A percentile compares a stretch with the other conserved stretches of the same genome.
Conservation (phyloP, 2,113 vertebrate species). For the Zootoca vivipara region DNA sequence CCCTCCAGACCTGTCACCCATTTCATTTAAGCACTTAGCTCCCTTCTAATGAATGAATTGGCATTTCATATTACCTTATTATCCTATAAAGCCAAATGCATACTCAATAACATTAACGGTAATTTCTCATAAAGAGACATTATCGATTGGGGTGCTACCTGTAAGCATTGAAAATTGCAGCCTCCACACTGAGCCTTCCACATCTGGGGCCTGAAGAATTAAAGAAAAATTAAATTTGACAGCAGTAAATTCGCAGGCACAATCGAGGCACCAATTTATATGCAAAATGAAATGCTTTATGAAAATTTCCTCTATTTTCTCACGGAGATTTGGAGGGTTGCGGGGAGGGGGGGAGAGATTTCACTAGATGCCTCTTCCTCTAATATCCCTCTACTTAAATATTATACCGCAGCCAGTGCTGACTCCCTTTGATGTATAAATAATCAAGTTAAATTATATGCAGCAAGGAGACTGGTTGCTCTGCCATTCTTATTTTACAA, state of each 20-base stretch:
- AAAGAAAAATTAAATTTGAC: conserved; percentile 99
- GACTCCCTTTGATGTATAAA: conserved; percentile 99
- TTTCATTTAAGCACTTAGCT: conserved; percentile 80
- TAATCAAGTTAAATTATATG: conserved; percentile 98
- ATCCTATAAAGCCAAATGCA: conserved; percentile 91
- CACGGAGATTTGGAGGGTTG: conserved; percentile 80
- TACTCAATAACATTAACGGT: conserved; percentile 94
- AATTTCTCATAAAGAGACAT: conserved; percentile 99
- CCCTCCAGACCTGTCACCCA: conserved; percentile 80
- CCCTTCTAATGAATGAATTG: conserved; percentile 93
- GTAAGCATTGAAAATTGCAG: conserved; percentile 92
- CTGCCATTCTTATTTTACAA: conserved; percentile 95
- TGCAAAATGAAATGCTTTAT: conserved; percentile 94
- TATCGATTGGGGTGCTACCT: conserved; percentile 94
- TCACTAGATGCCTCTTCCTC: conserved; percentile 79
- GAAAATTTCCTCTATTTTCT: conserved; percentile 87
- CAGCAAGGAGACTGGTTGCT: conserved; percentile 82
- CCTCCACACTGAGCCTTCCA: conserved; percentile 87
- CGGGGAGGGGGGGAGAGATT: conserved; percentile 56
- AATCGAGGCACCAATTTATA: conserved; percentile 94
- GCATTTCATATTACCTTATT: conserved; percentile 98
- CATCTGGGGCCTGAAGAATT: conserved; percentile 94
- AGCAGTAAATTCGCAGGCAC: conserved; percentile 94
- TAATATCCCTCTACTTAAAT: conserved; percentile 87
- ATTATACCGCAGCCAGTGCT: conserved; percentile 88